Percentiles rank a stretch among this genome's conserved stretches.
Conservation (phyloP, 2,113 vertebrate genomes). For the Neoarius graeffei region DNA sequence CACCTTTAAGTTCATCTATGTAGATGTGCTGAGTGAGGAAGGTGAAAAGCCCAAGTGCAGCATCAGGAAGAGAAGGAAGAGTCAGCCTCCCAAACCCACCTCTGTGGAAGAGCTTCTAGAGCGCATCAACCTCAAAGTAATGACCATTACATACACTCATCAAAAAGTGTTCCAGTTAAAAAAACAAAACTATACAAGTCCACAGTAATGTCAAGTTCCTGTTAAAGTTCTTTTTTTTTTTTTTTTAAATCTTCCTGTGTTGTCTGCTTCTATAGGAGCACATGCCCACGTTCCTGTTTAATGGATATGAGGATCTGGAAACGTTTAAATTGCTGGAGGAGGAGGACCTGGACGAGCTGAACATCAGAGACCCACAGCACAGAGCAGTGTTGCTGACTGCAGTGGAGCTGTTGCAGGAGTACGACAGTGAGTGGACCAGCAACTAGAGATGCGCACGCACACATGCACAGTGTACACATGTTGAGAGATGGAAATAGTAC, state of each 20-base stretch:
- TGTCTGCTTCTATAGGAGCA: slow-evolving; percentile 79
- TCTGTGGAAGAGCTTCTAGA: slow-evolving; percentile 95
- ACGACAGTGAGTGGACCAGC: slow-evolving; percentile 80
- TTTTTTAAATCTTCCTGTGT: neutral
- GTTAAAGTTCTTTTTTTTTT: neutral
- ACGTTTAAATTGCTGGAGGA: slow-evolving; percentile 95
- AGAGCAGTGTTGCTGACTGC: slow-evolving; percentile 91
- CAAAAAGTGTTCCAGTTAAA: neutral
- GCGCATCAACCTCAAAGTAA: slow-evolving; percentile 91
- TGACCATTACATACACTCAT: neutral
- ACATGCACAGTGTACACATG: neutral
- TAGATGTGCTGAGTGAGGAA: slow-evolving; percentile 89
- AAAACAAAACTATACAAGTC: neutral
- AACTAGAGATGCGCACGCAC: neutral
- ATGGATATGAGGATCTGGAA: slow-evolving; percentile 95
- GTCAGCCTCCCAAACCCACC: slow-evolving; percentile 86
- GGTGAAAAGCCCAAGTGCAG: slow-evolving; percentile 87
- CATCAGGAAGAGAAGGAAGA: slow-evolving; percentile 80
- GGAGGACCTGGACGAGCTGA: slow-evolving; percentile 94
- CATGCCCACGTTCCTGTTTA: slow-evolving; percentile 94
- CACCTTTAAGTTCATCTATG: slow-evolving; percentile 98
- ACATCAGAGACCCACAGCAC: slow-evolving; percentile 89
- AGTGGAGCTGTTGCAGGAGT: slow-evolving; percentile 93
- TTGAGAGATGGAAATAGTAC: neutral
- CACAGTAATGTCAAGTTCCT: neutral